Evolutionary conservation across 53 echinoderm and acorn worm species (phyloP).

Genomic region (Mesocentrotus franciscanus): DNA sequence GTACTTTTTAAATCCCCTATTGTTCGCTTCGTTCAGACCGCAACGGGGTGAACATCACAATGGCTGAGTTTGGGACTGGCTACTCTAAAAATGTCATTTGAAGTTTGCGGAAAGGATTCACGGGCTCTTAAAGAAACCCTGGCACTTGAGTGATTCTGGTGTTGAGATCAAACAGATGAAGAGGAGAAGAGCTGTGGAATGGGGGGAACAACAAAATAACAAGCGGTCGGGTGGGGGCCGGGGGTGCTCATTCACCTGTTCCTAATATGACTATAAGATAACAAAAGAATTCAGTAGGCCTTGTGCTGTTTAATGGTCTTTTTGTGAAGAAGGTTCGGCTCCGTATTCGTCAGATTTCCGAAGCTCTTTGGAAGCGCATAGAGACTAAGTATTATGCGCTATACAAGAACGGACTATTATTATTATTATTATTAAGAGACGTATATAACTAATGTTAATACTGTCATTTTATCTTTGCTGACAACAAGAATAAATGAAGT

Average conservation of each 20-base stretch:
- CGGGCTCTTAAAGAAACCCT: neutral
- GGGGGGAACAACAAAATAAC: neutral
- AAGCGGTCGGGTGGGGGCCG: no score
- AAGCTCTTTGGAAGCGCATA: no score
- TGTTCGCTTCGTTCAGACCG: constrained; percentile 18
- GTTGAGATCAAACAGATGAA: neutral
- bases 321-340: neutral
- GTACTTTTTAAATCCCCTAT: constrained; percentile 7
- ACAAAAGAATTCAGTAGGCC: neutral
- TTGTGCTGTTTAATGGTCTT: neutral
- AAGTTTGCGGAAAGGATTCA: constrained; percentile 29
- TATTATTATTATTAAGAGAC: no score
- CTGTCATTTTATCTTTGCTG: no score
- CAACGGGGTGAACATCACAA: neutral
- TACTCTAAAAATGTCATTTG: constrained; percentile 22
- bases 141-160: neutral
- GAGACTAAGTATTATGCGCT: no score
- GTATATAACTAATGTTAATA: no score
- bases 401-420: no score
- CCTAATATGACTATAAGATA: no score
- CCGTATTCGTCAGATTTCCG: neutral
- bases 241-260: no score
- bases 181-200: neutral
- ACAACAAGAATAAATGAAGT: no score
- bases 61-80: neutral